Evolutionary conservation across 2,113 vertebrate genomes (phyloP).

Genomic region (Pluvialis apricaria): DNA sequence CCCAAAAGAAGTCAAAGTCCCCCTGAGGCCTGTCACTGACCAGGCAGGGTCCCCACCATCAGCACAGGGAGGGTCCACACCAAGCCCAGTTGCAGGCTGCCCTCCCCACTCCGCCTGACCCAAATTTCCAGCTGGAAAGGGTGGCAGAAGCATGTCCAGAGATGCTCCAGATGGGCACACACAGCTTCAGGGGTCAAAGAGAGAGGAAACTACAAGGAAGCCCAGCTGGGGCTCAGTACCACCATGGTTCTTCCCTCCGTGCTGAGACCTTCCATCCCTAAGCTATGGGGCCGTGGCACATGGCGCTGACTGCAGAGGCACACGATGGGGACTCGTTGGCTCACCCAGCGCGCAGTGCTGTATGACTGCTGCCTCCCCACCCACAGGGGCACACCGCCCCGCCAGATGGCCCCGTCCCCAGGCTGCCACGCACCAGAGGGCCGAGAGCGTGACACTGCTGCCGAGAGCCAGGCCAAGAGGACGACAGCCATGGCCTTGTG

Average conservation of each 20-base stretch:
- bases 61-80: rapidly evolving
- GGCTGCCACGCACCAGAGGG: not conserved
- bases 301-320: rapidly evolving
- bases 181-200: not conserved
- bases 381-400: rapidly evolving
- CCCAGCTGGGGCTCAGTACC: not conserved
- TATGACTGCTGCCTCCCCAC: not conserved
- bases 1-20: not conserved
- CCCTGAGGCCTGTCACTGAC: not conserved
- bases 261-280: not conserved
- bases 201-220: not conserved
- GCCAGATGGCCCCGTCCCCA: not conserved
- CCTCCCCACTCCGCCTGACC: not conserved
- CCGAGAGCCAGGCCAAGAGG: not conserved
- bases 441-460: not conserved
- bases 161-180: not conserved
- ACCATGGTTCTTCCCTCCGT: rapidly evolving
- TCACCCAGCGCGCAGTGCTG: not conserved
- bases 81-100: not conserved
- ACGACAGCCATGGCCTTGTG: not conserved
- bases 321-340: rapidly evolving
- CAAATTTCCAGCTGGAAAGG: not conserved
- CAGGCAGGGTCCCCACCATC: not conserved
- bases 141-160: not conserved
- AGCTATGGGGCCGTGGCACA: rapidly evolving